phyloP scores from a whole-genome alignment of 30 jellyfish, hydroid and myxozoan species.

The Aurelia sp. region DNA sequence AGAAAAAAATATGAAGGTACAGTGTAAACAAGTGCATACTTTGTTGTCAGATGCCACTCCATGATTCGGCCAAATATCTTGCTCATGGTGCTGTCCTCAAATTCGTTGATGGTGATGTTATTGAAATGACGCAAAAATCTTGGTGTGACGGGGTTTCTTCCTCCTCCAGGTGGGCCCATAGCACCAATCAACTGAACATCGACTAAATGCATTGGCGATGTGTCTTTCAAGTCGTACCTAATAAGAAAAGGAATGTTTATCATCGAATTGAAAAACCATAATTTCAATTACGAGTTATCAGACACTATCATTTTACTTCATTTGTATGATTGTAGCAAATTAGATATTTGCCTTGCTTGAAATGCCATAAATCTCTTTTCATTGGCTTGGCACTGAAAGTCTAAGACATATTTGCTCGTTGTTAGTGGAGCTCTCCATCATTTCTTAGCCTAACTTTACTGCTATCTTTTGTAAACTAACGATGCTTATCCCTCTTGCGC shows the following conservation, averaged over 20 bases:
- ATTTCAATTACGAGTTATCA: no score
- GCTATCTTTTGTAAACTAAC: no score
- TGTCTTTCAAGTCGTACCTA: slow-evolving; percentile 97
- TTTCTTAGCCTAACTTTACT: no score
- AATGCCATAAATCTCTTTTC: no score
- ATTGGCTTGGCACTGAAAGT: no score
- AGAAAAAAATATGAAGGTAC: no score
- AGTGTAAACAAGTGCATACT: slow-evolving; percentile 35
- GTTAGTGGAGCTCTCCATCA: no score
- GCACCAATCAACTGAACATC: slow-evolving; percentile 98
- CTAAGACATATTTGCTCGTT: no score
- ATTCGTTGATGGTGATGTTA: slow-evolving; percentile 92
- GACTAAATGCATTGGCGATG: slow-evolving; percentile 95
- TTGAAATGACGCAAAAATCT: slow-evolving; percentile 98
- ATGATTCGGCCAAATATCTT: slow-evolving; percentile 89
- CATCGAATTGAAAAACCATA: neutral
- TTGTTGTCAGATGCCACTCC: slow-evolving; percentile 97
- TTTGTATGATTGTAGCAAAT: no score
- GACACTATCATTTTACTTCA: no score
- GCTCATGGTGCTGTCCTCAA: slow-evolving; percentile 85
- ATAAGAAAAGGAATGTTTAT: neutral
- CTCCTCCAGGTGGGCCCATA: slow-evolving; percentile 99
- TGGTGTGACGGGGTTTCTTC: slow-evolving; percentile 97
- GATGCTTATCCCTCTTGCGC: no score
- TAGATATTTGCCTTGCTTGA: no score